Percentiles rank a stretch among this genome's conserved stretches.
Conservation (phyloP, 2,888 invertebrate species). For the Diadegma fenestrale region DNA sequence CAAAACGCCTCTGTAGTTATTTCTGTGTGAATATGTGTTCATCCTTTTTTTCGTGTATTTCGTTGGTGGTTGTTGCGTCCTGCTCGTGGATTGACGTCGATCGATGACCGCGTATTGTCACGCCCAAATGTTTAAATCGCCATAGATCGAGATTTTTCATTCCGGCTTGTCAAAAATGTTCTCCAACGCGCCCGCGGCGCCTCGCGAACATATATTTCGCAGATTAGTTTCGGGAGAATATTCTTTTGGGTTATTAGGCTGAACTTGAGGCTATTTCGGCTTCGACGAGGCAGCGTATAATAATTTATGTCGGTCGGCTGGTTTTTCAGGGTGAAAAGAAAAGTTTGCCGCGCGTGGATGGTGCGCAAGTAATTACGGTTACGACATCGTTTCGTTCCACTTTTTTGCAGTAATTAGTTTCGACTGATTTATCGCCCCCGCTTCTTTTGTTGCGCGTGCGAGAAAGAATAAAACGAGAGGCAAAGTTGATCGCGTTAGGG, state of each 20-base stretch:
- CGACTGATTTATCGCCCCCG: neutral
- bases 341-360: neutral
- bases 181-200: too few species aligned
- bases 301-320: neutral
- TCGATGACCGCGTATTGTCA: conserved; percentile 33
- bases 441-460: neutral
- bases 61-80: neutral
- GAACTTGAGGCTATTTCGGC: neutral
- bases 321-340: neutral
- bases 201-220: conserved; percentile 38
- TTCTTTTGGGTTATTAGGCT: conserved; percentile 6
- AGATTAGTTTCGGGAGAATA: conserved; percentile 33
- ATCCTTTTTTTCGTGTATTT: conserved; percentile 2
- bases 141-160: neutral
- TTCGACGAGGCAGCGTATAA: neutral
- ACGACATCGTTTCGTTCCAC: neutral
- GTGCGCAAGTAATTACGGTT: neutral
- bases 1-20: conserved; percentile 20
- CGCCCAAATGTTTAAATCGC: conserved; percentile 14
- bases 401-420: conserved; percentile 5
- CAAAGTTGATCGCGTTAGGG: neutral
- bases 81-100: conserved; percentile 22
- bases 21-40: neutral
- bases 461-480: neutral
- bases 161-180: too few species aligned